Evolutionary conservation across 2,113 vertebrate species (phyloP), one percentile per base, ranked within the genome.

Genomic region (Mus spicilegus): DNA sequence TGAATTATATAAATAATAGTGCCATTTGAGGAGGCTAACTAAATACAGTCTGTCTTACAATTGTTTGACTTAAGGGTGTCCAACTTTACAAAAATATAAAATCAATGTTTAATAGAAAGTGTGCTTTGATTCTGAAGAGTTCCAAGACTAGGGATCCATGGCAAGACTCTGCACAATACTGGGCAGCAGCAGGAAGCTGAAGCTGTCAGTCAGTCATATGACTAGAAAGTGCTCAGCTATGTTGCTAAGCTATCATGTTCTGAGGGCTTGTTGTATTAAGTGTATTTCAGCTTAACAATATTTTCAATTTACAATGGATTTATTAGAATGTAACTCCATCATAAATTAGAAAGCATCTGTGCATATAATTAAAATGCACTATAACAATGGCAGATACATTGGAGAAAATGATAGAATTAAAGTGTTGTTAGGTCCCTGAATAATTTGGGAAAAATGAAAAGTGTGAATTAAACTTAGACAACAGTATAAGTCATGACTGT

Each of bases 381-480:
- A 33, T 82, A 69, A 46, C 22, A 90, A 36, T 91, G 42, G 14
- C 19, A 69, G 84, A 42, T 51, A 80, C 63, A 19, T 94, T 90
- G 10, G 24, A 24, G 7, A 4, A 61, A 16, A 30, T 81, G 89
- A 75, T 75, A 3, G 42, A 95, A 24, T 92, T 46, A 75, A 89
- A 96, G 36, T 76, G 3, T 91, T 69, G n/a, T 39, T 56, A 54
- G 63, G 7, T 49, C 16, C 49, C 72, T 75, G 72, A 95, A 73
- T 89, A 49, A 22, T 61, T 36, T 72, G 90, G 87, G 24, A 96
- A 89, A 0, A 42, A 93, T 70, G 13, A 91, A 91, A 96, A 73
- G 17, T 72, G 22, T 95, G 54, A 96, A 70, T 93, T 84, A 65
- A 81, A 33, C 78, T 91, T 91, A 67, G 56, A 73, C 3, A 51